Base-by-base conservation (phyloP, 2,113 vertebrate species). In the Leucopsar rothschildi region DNA sequence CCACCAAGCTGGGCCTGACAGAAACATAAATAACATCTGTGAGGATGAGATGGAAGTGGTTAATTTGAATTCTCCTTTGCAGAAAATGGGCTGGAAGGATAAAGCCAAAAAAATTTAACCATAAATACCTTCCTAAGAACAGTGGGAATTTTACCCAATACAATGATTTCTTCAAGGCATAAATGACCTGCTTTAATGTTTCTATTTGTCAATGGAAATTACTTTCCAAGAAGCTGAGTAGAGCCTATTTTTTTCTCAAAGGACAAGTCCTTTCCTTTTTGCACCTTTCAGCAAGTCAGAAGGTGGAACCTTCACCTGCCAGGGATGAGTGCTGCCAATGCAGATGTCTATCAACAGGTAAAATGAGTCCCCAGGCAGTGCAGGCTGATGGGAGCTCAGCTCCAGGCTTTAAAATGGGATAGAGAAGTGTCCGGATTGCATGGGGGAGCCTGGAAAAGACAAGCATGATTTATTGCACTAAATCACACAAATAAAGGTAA, bases 401-500 rank as follows among this genome's bases (percentile, higher is more conserved):
- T 9, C 40, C 2, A 5, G 0, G 9, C 64, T 85, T 68, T 21
- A 49, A 66, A 93, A 78, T 1, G 31, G 33, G 78, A 52, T 4
- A 10, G 70, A 73, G 37, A 79, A 79, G 73, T 9, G 22, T 75
- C 70, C 3, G 0, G 61, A 20, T 61, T 70, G 39, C 65, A 47
- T 4, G 1, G 37, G 19, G 80, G 45, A 92, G 82, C 60, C 68
- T 68, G 89, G 90, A 85, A 88, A 88, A 84, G 84, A 68, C 10
- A 28, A 82, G 40, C 0, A 0, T 80, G 93, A 95, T 95, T 95
- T 83, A 91, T 85, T 59, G 77, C 8, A 10, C 63, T 89, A 85
- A 96, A 95, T 78, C 89, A 44, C 79, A 73, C 79, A 81, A 97
- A 94, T 87, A 93, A 82, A 96, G 96, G 73, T 89, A 28, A 87